phyloP scores from a whole-genome alignment of 2,113 vertebrate species.

The Notechis scutatus region DNA sequence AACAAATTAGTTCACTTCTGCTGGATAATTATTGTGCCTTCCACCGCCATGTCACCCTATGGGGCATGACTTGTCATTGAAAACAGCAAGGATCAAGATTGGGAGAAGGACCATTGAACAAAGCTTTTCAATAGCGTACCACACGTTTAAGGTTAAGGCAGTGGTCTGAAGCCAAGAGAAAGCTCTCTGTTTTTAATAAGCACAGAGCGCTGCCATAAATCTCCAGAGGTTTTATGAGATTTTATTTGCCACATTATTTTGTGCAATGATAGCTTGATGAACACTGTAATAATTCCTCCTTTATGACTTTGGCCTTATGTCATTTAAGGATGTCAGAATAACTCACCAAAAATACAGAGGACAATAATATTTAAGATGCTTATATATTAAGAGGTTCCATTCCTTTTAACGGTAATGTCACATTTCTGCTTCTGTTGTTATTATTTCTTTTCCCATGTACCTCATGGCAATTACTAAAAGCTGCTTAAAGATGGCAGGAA shows the following conservation, averaged over 20 bases:
- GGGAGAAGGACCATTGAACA: conserved; percentile 7
- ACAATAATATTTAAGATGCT: neutral
- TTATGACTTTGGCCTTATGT: conserved; percentile 18
- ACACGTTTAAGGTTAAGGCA: neutral
- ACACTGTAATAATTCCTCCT: conserved; percentile 37
- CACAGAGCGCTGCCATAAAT: neutral
- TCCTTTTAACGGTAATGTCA: conserved; percentile 5
- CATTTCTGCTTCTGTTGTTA: neutral
- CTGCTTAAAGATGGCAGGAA: neutral
- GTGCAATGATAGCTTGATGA: conserved; percentile 47
- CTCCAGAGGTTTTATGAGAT: conserved; percentile 33
- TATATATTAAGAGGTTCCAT: neutral
- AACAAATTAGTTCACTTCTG: neutral
- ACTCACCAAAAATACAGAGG: conserved; percentile 23
- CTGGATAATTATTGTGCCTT: neutral
- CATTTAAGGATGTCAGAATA: conserved; percentile 38
- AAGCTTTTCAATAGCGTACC: neutral
- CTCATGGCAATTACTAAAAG: neutral
- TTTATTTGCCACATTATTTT: conserved; percentile 39
- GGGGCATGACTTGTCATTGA: neutral
- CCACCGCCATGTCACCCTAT: neutral
- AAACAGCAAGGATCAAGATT: neutral
- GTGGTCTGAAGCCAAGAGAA: conserved; percentile 1
- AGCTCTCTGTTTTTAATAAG: conserved; percentile 19
- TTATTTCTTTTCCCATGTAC: neutral